A percentile compares a stretch with the other conserved stretches of the same genome.
Evolutionary conservation across 2,113 vertebrate species (phyloP).

Genomic region (Anarrhichthys ocellatus): DNA sequence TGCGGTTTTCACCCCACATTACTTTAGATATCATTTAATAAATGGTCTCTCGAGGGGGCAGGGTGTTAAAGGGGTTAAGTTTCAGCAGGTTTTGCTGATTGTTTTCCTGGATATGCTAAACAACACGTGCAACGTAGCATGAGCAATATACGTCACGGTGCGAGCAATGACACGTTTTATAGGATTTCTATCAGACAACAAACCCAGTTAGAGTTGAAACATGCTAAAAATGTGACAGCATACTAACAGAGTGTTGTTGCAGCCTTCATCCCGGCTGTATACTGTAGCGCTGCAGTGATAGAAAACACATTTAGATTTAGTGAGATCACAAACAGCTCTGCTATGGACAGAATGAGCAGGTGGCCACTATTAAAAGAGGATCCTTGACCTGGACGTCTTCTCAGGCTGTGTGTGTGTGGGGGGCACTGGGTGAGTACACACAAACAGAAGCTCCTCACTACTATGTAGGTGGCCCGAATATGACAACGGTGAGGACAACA

Average conservation of each 20-base stretch:
- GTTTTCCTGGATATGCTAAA: neutral
- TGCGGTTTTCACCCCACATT: neutral
- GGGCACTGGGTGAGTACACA: constrained; percentile 47
- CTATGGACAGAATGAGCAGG: constrained; percentile 74
- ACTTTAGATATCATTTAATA: neutral
- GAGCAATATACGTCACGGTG: neutral
- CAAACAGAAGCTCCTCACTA: constrained; percentile 64
- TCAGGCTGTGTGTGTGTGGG: constrained; percentile 21
- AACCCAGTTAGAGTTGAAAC: neutral
- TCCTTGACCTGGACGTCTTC: constrained; percentile 74
- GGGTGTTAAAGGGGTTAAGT: neutral
- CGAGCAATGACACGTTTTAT: neutral
- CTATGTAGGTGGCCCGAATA: constrained; percentile 66
- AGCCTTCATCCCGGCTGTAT: neutral
- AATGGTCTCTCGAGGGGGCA: neutral
- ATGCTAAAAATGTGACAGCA: neutral
- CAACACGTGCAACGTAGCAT: neutral
- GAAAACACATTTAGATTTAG: constrained; percentile 72
- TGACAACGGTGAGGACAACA: constrained; percentile 51
- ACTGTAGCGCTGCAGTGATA: constrained; percentile 45
- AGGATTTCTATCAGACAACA: constrained; percentile 2
- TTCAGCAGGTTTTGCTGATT: neutral
- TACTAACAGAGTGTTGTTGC: neutral
- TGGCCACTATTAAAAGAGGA: constrained; percentile 79
- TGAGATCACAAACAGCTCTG: constrained; percentile 69